phyloP scores from a whole-genome alignment of 2,797 vertebrate genomes.

The Chelon auratus region DNA sequence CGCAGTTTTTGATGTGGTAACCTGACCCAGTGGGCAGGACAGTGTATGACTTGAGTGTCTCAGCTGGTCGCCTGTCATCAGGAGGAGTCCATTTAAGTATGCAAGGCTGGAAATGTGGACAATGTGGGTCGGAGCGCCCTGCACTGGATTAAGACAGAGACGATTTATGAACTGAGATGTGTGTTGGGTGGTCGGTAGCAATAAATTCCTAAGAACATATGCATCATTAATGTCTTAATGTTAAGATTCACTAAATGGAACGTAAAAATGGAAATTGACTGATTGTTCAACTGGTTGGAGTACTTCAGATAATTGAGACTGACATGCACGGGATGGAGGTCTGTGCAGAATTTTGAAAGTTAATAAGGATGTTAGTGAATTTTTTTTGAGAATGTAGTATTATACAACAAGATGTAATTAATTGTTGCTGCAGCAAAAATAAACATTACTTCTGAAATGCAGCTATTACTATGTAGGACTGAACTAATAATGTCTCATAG shows the following conservation, averaged over 20 bases:
- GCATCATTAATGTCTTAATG: neutral
- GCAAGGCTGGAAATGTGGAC: conserved; percentile 27
- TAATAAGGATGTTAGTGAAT: neutral
- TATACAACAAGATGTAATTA: neutral
- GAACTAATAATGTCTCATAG: neutral
- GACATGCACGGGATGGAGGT: neutral
- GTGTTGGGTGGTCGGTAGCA: no score
- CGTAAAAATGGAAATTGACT: neutral
- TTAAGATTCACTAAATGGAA: neutral
- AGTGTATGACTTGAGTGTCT: conserved; percentile 41
- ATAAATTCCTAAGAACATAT: neutral
- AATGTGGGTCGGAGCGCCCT: conserved; percentile 48
- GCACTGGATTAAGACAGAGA: neutral
- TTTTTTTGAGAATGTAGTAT: neutral
- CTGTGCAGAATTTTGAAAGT: neutral
- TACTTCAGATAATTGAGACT: neutral
- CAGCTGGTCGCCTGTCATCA: conserved; percentile 62
- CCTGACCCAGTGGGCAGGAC: conserved; percentile 55
- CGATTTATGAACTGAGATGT: no score
- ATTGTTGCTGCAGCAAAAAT: neutral
- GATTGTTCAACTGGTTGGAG: neutral
- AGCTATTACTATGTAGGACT: neutral
- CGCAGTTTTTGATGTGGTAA: conserved; percentile 59
- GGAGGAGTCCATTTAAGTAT: conserved; percentile 28
- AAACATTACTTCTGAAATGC: neutral